Percentiles rank a stretch among this genome's conserved stretches.
Evolutionary conservation across 92 coral and sea anemone genomes (phyloP).

Genomic region (Zoanthus solanderi): DNA sequence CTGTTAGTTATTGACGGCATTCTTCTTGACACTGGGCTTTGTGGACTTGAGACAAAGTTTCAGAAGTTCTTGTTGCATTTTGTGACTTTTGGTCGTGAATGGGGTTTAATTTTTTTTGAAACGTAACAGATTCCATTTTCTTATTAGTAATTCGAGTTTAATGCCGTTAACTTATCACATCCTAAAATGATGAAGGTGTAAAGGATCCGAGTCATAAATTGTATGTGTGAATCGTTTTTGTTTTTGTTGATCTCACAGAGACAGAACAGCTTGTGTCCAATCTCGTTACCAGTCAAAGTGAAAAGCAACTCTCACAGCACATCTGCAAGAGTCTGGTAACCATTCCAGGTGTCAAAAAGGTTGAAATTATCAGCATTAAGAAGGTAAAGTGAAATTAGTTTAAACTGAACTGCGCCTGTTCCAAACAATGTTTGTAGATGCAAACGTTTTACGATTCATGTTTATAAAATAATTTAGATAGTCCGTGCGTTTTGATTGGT

Average conservation of each 20-base stretch:
- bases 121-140: too few species aligned
- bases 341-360: conserved; percentile 54
- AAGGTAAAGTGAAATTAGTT: conserved; percentile 56
- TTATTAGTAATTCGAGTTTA: too few species aligned
- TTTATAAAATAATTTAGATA: not conserved
- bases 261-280: conserved; percentile 80
- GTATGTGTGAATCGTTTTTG: not conserved
- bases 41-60: too few species aligned
- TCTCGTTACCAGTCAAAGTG: conserved; percentile 75
- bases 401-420: too few species aligned
- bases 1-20: too few species aligned
- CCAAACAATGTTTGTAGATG: not conserved
- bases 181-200: too few species aligned
- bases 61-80: too few species aligned
- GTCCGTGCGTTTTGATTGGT: too few species aligned
- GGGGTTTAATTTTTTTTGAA: too few species aligned
- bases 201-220: not conserved
- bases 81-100: too few species aligned
- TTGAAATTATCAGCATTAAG: conserved; percentile 58
- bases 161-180: too few species aligned
- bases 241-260: conserved; percentile 56
- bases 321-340: conserved; percentile 72
- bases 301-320: conserved; percentile 83
- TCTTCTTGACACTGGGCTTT: too few species aligned
- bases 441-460: not conserved